Base-by-base conservation (phyloP, 2,797 vertebrate genomes). In the Micromesistius poutassou region DNA sequence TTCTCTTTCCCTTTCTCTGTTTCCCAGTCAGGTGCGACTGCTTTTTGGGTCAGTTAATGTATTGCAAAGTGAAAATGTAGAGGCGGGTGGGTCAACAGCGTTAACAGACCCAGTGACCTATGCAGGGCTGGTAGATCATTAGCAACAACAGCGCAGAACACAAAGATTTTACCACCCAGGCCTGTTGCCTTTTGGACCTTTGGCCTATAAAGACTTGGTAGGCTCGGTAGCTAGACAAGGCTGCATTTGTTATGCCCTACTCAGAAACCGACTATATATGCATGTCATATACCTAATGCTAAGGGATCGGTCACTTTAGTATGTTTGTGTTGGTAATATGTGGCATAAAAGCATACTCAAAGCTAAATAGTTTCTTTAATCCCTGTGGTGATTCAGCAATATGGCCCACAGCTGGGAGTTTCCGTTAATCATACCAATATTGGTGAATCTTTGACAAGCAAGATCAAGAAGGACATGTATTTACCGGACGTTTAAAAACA, bases 71-170 rank as follows among this genome's bases (percentile, higher is more conserved):
- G 30, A 74, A 68, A 73, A 10, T 33, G 30, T 72, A 7, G 31
- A 78, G 81, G 42, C 85, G 83, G 86, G 81, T 84, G 87, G 88
- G 87, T 83, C 71, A 77, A 84, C 70, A n/a, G 84, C 42, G 46
- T 84, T 90, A 91, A 91, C 91, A 89, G 89, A 88, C 84, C 84
- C 82, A 83, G 77, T 89, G 91, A 86, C 79, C 81, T 87, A 85
- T 87, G 75, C 75, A 75, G 78, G 83, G 81, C 85, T 76, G 77
- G 89, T 92, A 86, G 87, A 92, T 93, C 88, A 94, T 93, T 93
- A 92, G 91, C 89, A 80, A 77, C 80, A 78, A 40, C 42, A 2
- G 75, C 80, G 78, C 28, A 86, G 79, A 86, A 82, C 85, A 75
- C 73, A 4, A n/a, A n/a, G 77, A 84, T 90, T 91, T 88, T 91